phyloP scores from a whole-genome alignment of 2,888 invertebrate species.

The Octodonta nipae region DNA sequence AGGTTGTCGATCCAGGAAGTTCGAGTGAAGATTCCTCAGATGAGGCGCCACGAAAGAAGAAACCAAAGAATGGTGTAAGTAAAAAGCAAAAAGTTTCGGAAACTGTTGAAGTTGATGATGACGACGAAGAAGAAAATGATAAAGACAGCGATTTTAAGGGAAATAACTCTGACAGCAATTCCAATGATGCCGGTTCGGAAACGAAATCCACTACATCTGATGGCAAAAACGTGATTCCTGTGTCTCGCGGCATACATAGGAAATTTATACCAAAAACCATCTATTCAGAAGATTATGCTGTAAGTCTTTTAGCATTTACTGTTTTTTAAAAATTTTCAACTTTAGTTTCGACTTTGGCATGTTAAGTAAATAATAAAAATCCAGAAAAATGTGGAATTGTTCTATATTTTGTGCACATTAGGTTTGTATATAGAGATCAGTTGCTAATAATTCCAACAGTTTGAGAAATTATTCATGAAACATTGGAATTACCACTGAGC shows the following conservation, averaged over 20 bases:
- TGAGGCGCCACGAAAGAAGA: constrained; percentile 11
- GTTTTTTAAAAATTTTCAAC: no score
- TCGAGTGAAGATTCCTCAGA: constrained; percentile 9
- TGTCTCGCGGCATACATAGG: constrained; percentile 15
- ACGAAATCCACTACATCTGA: constrained; percentile 9
- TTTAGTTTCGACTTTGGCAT: no score
- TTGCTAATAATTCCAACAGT: no score
- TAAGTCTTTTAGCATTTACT: constrained; percentile 12
- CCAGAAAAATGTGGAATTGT: no score
- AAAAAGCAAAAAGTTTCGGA: constrained; percentile 7
- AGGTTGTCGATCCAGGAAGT: constrained; percentile 16
- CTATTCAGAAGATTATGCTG: constrained; percentile 20
- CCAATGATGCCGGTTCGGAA: constrained; percentile 11
- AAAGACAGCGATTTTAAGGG: constrained; percentile 6
- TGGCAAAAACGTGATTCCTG: no score
- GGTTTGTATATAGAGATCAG: no score
- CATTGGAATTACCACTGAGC: no score
- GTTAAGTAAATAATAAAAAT: no score
- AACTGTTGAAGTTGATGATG: constrained; percentile 8
- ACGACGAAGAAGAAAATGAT: constrained; percentile 14
- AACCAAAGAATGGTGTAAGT: constrained; percentile 12
- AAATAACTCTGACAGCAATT: constrained; percentile 10
- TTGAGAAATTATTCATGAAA: no score
- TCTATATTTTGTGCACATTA: no score
- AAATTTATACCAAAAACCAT: constrained; percentile 21